These are phyloP conservation scores for Gallinago paraguaiae DNA, from an alignment of 2,113 vertebrate genomes.

Conservation along the genomic window DNA sequence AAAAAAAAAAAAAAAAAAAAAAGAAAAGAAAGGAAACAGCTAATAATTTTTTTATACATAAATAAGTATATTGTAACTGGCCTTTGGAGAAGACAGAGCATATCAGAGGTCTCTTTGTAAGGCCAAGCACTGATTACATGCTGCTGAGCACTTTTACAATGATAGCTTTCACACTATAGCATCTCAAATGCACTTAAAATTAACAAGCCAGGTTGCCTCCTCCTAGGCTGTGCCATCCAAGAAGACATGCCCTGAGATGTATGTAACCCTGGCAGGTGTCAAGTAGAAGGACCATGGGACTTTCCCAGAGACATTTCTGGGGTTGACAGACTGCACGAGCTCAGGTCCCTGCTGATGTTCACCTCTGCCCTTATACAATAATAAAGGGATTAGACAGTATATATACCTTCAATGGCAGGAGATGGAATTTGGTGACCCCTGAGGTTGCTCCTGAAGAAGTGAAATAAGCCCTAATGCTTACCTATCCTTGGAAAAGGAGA, in stretches of 20 bases:
- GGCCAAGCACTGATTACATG: neutral
- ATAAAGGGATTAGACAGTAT: neutral
- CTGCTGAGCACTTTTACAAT: neutral
- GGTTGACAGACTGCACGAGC: neutral
- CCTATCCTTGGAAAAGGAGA: neutral
- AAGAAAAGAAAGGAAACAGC: neutral
- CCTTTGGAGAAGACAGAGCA: constrained; percentile 29
- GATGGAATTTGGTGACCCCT: neutral
- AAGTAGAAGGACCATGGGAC: neutral
- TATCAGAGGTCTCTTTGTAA: constrained; percentile 52
- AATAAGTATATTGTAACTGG: constrained; percentile 51
- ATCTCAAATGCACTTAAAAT: neutral
- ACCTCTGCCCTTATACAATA: neutral
- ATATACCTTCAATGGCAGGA: neutral
- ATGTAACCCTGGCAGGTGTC: neutral
- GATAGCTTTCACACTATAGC: neutral
- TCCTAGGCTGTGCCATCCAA: neutral
- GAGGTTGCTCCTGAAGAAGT: neutral
- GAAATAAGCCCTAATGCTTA: neutral
- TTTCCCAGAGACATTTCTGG: neutral
- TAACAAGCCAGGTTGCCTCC: constrained; percentile 4
- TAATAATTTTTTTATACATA: constrained; percentile 66
- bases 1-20: neutral
- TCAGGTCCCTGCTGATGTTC: neutral
- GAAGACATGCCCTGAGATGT: neutral